phyloP scores from a whole-genome alignment of 2,888 invertebrate species.

The Hydropsyche betteni region DNA sequence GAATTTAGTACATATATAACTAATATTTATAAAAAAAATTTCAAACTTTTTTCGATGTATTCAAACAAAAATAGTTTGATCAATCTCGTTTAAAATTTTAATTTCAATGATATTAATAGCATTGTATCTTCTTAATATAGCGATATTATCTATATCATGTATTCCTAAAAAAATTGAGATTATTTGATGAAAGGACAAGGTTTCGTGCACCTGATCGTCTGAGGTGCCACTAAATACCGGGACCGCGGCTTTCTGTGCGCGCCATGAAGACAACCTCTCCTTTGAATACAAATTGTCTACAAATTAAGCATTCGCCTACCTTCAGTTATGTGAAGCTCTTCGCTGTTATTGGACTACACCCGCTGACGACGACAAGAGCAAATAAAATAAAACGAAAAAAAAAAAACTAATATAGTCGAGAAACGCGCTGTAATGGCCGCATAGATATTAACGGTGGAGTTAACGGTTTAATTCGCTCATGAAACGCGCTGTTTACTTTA shows the following conservation, averaged over 20 bases:
- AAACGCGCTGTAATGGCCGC: conserved; percentile 5
- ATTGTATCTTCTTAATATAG: too few species aligned
- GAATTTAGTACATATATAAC: too few species aligned
- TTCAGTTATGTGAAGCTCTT: conserved; percentile 14
- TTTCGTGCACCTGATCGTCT: conserved; percentile 37
- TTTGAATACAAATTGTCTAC: conserved; percentile 50
- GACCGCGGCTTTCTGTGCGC: conserved; percentile 27
- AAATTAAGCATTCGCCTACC: conserved; percentile 46
- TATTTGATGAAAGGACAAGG: not conserved
- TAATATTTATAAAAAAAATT: too few species aligned
- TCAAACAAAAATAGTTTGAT: too few species aligned
- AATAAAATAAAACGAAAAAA: not conserved
- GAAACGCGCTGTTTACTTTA: not conserved
- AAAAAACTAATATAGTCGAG: conserved; percentile 29
- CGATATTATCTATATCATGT: too few species aligned
- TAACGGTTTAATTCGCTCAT: conserved; percentile 9
- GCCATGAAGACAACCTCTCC: conserved; percentile 45
- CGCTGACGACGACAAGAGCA: not conserved
- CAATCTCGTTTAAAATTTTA: too few species aligned
- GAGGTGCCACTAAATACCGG: conserved; percentile 45
- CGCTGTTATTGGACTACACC: conserved; percentile 25
- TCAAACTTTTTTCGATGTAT: too few species aligned
- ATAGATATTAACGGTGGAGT: conserved; percentile 9
- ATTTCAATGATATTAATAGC: too few species aligned
- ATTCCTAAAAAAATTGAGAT: too few species aligned